A percentile compares a stretch with the other conserved stretches of the same genome.
Conservation (phyloP, 2,113 vertebrate genomes). For the Butastur rufipennis region DNA sequence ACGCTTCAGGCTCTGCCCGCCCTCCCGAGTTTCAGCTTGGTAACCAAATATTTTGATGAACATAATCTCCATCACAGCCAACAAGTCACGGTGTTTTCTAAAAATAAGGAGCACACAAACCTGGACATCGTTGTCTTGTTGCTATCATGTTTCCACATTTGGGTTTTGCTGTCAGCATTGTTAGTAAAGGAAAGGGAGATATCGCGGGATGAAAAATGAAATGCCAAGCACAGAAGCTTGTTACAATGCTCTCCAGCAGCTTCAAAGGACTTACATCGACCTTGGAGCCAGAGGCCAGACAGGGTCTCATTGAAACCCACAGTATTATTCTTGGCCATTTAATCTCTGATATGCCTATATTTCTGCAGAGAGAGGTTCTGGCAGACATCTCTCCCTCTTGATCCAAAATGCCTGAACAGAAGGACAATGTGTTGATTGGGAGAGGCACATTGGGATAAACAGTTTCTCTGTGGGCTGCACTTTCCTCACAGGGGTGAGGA, state of each 20-base stretch:
- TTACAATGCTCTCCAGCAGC: not conserved
- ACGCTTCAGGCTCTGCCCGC: not conserved
- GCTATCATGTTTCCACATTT: not conserved
- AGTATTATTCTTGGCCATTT: not conserved
- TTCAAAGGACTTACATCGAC: not conserved
- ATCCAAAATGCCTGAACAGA: not conserved
- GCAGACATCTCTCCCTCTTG: not conserved
- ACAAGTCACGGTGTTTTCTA: not conserved
- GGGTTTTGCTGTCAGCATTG: not conserved
- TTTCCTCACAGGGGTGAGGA: not conserved
- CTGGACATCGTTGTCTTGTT: not conserved
- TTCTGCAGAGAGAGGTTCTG: not conserved
- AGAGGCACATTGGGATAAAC: not conserved
- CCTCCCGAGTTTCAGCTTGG: not conserved
- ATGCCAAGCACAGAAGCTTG: not conserved
- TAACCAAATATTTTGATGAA: not conserved
- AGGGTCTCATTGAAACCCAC: not conserved
- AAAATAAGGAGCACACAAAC: not conserved
- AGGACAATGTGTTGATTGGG: not conserved
- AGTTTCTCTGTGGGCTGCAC: not conserved
- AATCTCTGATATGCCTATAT: not conserved
- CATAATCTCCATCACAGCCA: not conserved
- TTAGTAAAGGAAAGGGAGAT: not conserved
- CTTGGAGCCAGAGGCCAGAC: not conserved
- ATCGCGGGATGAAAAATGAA: not conserved